These are phyloP conservation scores for Allolobophora icterica DNA, from an alignment of 2,888 invertebrate species.

Conservation along the genomic window DNA sequence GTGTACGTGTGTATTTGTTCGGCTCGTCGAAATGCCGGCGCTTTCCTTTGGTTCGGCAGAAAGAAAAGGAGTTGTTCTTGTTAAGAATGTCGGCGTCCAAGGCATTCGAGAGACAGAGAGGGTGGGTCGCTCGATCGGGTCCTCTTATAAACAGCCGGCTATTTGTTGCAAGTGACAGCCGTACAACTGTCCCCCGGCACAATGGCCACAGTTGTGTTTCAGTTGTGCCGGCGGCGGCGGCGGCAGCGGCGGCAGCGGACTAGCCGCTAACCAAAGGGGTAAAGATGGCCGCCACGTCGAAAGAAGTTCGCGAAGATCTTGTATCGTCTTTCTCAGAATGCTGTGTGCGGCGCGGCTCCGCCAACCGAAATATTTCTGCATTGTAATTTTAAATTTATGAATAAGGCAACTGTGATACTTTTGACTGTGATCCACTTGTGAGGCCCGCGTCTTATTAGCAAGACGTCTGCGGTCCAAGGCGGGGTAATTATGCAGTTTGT, in stretches of 20 bases:
- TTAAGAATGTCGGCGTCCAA: neutral
- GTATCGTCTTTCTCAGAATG: neutral
- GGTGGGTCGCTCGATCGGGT: neutral
- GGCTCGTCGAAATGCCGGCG: neutral
- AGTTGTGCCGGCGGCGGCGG: neutral
- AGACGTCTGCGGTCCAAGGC: neutral
- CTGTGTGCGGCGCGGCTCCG: neutral
- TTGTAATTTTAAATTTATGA: conserved; percentile 1
- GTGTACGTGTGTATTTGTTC: neutral
- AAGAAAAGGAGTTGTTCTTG: neutral
- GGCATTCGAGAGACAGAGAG: too few species aligned
- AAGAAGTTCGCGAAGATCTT: neutral
- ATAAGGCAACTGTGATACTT: neutral
- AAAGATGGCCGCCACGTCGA: neutral
- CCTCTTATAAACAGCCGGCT: neutral
- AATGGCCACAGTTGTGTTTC: conserved; percentile 17
- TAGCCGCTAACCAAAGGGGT: neutral
- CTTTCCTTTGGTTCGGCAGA: neutral
- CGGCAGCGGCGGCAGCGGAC: too few species aligned
- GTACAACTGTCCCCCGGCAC: neutral
- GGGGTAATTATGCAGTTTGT: neutral
- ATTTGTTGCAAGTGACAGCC: conserved; percentile 3
- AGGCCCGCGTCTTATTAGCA: neutral
- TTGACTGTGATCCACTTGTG: neutral
- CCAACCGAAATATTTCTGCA: neutral